These are phyloP conservation scores for Drosophila anomalipes DNA, from an alignment of 2,888 invertebrate genomes.

Conservation along the genomic window DNA sequence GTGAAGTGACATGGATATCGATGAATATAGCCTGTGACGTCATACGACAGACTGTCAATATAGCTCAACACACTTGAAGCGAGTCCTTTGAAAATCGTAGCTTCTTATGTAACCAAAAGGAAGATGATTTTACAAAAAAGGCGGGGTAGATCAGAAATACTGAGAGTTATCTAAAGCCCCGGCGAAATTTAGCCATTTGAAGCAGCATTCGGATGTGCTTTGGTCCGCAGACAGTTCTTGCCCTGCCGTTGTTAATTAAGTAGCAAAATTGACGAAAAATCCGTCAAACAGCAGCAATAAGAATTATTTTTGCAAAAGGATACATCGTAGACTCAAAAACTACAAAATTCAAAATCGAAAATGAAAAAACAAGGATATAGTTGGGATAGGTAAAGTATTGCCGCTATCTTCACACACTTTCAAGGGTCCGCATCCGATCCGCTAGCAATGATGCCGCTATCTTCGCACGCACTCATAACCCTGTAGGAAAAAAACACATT, in stretches of 20 bases:
- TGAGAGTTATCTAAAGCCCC: not conserved
- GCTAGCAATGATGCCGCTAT: not conserved
- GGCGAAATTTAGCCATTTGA: not conserved
- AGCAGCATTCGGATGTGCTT: not conserved
- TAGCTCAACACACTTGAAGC: not conserved
- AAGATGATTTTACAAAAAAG: not conserved
- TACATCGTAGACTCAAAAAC: not conserved
- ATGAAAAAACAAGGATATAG: not conserved
- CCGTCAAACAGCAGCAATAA: no score
- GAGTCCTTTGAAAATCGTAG: not conserved
- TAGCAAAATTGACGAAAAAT: no score
- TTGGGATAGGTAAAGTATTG: not conserved
- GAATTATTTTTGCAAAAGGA: not conserved
- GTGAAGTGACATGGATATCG: not conserved
- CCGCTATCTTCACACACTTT: no score
- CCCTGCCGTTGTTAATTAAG: no score
- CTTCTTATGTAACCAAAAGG: not conserved
- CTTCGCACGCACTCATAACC: no score
- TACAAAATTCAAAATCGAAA: not conserved
- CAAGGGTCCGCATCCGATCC: no score
- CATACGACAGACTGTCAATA: not conserved
- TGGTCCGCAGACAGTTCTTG: no score
- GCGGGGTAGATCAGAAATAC: not conserved
- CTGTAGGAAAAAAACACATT: no score
- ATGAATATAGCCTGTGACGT: not conserved